Percentiles rank a stretch among this genome's conserved stretches.
These are phyloP conservation scores for Phenganax subtilis DNA, from an alignment of 92 coral and sea anemone genomes.

Conservation along the genomic window DNA sequence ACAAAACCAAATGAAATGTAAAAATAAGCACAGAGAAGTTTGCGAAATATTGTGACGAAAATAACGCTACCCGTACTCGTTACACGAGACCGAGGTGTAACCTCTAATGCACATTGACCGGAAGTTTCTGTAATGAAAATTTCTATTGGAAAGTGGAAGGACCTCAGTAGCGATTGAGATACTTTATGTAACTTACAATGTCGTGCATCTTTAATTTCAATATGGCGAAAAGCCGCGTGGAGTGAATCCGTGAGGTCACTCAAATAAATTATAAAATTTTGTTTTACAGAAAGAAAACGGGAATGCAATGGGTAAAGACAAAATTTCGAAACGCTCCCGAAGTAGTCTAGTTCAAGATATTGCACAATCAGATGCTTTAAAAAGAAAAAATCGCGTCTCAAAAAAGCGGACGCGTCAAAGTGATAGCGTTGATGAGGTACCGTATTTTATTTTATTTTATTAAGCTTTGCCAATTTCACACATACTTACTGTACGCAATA, in stretches of 20 bases:
- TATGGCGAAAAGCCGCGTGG: constrained; percentile 7
- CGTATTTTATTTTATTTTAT: background rate
- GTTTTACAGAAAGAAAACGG: background rate
- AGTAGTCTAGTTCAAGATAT: constrained; percentile 81
- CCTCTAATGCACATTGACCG: no score
- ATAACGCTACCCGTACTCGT: no score
- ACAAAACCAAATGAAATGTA: no score
- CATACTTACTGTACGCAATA: no score
- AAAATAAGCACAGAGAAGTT: no score
- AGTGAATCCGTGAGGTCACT: background rate
- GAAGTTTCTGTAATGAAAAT: no score
- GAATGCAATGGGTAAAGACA: constrained; percentile 80
- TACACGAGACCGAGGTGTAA: no score
- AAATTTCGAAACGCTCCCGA: constrained; percentile 57
- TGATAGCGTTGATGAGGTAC: constrained; percentile 73
- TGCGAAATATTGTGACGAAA: no score
- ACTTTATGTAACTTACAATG: background rate
- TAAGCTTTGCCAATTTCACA: no score
- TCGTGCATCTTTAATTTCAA: background rate
- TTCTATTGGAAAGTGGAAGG: no score
- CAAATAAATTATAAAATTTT: background rate
- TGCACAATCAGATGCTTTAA: constrained; percentile 58
- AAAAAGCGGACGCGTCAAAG: constrained; percentile 77
- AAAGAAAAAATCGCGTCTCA: constrained; percentile 58
- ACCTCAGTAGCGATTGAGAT: no score